A percentile compares a stretch with the other conserved stretches of the same genome.
phyloP scores from a whole-genome alignment of 2,113 vertebrate genomes.

The Hypanus sabinus region DNA sequence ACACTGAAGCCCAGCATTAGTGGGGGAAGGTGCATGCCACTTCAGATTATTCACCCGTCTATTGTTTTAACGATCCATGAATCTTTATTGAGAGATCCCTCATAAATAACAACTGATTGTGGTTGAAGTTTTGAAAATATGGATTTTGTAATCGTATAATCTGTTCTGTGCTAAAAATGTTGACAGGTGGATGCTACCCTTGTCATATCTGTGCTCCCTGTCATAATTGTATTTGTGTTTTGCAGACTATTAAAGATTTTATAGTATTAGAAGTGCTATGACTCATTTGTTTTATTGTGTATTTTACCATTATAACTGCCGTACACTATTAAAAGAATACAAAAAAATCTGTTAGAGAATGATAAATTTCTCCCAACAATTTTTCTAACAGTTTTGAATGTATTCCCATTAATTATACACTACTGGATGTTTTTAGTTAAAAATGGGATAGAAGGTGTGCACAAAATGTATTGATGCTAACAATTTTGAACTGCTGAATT shows the following conservation, averaged over 20 bases:
- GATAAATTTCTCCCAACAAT: background rate
- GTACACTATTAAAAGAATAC: background rate
- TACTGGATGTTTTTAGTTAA: background rate
- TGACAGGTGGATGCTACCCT: background rate
- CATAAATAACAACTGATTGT: background rate
- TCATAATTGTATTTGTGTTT: background rate
- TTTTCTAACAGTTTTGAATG: background rate
- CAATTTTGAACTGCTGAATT: background rate
- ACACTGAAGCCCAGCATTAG: too few relatives aligned
- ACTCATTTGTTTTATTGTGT: background rate
- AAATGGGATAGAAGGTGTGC: background rate
- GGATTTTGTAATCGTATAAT: background rate
- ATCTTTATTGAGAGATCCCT: background rate
- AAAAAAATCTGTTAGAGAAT: background rate
- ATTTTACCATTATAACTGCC: background rate
- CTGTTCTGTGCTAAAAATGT: background rate
- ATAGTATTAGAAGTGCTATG: background rate
- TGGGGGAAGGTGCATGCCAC: too few relatives aligned
- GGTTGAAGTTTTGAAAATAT: background rate
- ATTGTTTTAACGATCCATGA: background rate
- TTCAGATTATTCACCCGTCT: too few relatives aligned
- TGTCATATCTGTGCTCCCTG: background rate
- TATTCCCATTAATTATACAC: background rate
- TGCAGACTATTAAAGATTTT: background rate
- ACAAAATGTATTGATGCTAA: background rate